These are phyloP conservation scores for Drosophila quinaria DNA, from an alignment of 2,888 invertebrate species.

Conservation along the genomic window DNA sequence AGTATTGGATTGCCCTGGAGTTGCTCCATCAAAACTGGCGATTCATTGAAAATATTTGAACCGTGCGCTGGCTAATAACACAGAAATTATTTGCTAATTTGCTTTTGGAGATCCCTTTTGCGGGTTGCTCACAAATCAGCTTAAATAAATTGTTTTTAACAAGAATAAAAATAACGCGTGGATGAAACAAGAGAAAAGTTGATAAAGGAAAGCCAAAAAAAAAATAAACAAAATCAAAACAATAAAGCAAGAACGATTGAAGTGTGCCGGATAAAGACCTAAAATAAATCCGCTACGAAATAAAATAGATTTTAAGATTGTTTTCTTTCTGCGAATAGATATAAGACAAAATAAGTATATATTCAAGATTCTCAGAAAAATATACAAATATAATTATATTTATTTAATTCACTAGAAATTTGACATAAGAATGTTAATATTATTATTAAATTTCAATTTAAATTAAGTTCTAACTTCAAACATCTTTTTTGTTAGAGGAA, in stretches of 20 bases:
- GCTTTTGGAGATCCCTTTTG: conserved; percentile 40
- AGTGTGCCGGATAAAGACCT: conserved; percentile 11
- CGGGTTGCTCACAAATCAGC: conserved; percentile 57
- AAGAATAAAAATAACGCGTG: conserved; percentile 42
- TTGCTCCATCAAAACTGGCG: conserved; percentile 26
- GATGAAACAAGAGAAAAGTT: conserved; percentile 41
- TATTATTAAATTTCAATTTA: too few species aligned
- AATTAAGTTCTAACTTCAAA: neutral
- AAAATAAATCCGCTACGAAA: conserved; percentile 27
- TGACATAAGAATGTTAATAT: too few species aligned
- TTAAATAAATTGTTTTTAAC: conserved; percentile 62
- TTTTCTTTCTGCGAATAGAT: neutral
- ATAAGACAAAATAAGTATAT: neutral
- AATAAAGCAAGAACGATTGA: conserved; percentile 1
- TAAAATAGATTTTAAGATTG: neutral
- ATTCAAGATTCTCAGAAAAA: neutral
- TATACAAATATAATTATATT: neutral
- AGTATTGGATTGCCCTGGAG: neutral
- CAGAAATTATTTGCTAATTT: conserved; percentile 77
- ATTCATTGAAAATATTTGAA: conserved; percentile 68
- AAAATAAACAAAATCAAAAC: conserved; percentile 23
- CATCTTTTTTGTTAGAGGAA: neutral
- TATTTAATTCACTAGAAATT: neutral
- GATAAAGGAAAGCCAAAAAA: conserved; percentile 49
- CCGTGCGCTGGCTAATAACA: conserved; percentile 60